phyloP scores from a whole-genome alignment of 1,140 invertebrate genomes.

The Tetraneura akinire region DNA sequence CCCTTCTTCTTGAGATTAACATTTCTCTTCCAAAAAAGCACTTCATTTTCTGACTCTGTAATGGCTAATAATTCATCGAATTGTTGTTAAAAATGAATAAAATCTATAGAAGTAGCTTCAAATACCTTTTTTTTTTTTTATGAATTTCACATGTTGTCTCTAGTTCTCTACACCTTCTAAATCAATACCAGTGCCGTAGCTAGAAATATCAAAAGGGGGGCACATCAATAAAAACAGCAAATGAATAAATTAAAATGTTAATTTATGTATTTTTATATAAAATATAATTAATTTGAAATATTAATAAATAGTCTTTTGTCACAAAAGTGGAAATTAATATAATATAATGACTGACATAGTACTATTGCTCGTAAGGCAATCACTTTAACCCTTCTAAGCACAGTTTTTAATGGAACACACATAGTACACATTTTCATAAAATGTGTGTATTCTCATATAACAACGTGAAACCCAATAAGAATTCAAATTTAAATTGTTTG shows the following conservation, averaged over 20 bases:
- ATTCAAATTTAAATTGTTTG: neutral
- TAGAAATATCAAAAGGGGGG: too few relatives aligned
- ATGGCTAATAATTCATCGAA: neutral
- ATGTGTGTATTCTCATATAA: neutral
- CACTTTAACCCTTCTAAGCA: neutral
- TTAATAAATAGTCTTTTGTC: too few relatives aligned
- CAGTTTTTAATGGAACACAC: neutral
- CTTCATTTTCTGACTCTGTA: neutral
- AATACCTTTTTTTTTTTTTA: neutral
- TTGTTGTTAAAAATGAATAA: neutral
- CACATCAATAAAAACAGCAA: neutral
- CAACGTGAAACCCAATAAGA: neutral
- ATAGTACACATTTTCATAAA: constrained; percentile 1
- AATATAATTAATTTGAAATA: too few relatives aligned
- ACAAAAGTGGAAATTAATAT: too few relatives aligned
- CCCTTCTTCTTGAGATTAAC: neutral
- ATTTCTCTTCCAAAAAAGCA: neutral
- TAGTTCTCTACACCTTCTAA: neutral
- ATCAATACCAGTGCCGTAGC: neutral
- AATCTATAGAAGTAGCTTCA: neutral
- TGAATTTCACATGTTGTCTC: neutral
- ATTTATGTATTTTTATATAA: too few relatives aligned
- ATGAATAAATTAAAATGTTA: too few relatives aligned
- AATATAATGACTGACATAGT: neutral
- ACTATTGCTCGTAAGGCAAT: neutral